A percentile compares a stretch with the other conserved stretches of the same genome.
Conservation (phyloP, 2,797 vertebrate species). For the Perodicticus potto region DNA sequence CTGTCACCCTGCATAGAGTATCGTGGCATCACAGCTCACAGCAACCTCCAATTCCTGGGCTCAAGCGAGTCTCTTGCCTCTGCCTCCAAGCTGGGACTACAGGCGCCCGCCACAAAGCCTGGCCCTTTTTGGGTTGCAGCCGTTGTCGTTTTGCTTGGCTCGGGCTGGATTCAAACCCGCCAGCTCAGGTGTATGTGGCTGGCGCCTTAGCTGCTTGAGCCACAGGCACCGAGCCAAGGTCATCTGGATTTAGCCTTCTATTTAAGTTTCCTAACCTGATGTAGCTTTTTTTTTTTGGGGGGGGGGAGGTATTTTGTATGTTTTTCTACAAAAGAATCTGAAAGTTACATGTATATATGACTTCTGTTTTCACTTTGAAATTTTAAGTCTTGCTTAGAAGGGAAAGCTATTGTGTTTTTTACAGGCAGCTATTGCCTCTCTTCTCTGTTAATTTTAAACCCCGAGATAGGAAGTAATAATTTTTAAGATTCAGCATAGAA, state of each 20-base stretch:
- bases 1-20: too few relatives aligned
- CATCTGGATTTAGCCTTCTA: conserved; percentile 2
- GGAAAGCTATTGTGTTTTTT: conserved; percentile 8
- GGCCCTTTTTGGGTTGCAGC: too few relatives aligned
- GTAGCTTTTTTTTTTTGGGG: not conserved
- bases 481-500: not conserved
- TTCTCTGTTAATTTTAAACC: conserved; percentile 36
- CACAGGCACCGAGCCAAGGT: too few relatives aligned
- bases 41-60: too few relatives aligned
- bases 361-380: conserved; percentile 59
- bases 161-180: too few relatives aligned
- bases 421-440: not conserved
- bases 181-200: too few relatives aligned
- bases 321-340: conserved; percentile 50
- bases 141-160: too few relatives aligned
- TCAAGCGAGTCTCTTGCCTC: too few relatives aligned
- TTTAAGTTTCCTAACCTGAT: conserved; percentile 15
- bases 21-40: too few relatives aligned
- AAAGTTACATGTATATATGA: not conserved
- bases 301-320: not conserved
- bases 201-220: too few relatives aligned
- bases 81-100: too few relatives aligned
- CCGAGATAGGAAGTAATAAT: not conserved
- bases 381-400: conserved; percentile 34
- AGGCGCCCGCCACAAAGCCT: too few relatives aligned